Percentiles rank a stretch among this genome's conserved stretches.
These are phyloP conservation scores for Sardinella longiceps DNA, from an alignment of 2,797 vertebrate genomes.

Conservation along the genomic window DNA sequence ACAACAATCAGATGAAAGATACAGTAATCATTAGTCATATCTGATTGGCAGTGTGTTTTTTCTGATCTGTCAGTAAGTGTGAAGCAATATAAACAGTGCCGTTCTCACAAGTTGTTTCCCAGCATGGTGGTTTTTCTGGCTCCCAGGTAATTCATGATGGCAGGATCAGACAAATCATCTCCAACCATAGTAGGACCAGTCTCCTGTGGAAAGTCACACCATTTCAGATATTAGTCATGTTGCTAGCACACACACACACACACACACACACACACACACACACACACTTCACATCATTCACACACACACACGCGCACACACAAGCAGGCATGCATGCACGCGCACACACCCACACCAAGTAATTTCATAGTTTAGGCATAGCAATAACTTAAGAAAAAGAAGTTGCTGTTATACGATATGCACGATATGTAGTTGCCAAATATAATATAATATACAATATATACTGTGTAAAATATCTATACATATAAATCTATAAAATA, in stretches of 20 bases:
- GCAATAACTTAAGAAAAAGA: too few relatives aligned
- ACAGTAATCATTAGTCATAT: neutral
- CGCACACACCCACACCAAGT: too few relatives aligned
- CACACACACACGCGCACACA: too few relatives aligned
- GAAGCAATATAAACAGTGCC: neutral
- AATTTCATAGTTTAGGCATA: too few relatives aligned
- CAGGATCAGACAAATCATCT: constrained; percentile 73
- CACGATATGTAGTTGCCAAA: too few relatives aligned
- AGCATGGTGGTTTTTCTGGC: constrained; percentile 72
- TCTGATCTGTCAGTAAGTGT: neutral
- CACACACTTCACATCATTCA: neutral
- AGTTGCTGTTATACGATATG: too few relatives aligned
- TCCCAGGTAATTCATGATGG: constrained; percentile 76
- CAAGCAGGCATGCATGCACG: too few relatives aligned
- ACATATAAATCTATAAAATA: too few relatives aligned
- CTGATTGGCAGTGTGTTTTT: neutral
- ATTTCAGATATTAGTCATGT: neutral
- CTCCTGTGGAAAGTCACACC: constrained; percentile 63
- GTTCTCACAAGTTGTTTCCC: constrained; percentile 82
- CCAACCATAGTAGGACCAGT: constrained; percentile 80
- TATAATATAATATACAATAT: too few relatives aligned
- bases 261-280: neutral
- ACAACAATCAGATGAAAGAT: neutral
- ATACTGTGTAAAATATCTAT: too few relatives aligned
- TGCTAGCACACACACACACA: neutral